Conservation (phyloP, 2,797 vertebrate genomes). For the Propithecus deckenii region DNA sequence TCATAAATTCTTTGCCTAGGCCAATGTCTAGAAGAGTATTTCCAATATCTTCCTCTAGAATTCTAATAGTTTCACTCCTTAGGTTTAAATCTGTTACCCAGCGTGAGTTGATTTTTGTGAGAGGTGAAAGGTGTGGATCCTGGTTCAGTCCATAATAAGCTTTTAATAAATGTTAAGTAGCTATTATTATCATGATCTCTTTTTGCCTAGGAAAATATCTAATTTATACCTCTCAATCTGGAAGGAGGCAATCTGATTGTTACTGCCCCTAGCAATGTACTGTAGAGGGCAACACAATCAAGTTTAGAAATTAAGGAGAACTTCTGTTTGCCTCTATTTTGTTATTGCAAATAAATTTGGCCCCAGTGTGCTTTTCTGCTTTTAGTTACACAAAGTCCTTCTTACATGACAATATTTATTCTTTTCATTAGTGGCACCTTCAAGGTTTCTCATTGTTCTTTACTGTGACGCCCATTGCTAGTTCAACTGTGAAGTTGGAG, state of each 20-base stretch:
- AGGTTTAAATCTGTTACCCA: no score
- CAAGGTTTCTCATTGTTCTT: slow-evolving; percentile 42
- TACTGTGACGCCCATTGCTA: background rate
- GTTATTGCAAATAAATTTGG: slow-evolving; percentile 39
- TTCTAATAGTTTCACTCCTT: no score
- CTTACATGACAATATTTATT: slow-evolving; percentile 41
- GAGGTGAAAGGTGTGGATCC: no score
- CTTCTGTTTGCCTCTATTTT: slow-evolving; percentile 25
- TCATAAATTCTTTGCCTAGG: no score
- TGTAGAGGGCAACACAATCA: background rate
- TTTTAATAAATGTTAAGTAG: background rate
- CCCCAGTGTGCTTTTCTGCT: background rate
- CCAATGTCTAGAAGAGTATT: no score
- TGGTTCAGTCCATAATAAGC: background rate
- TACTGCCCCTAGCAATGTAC: background rate
- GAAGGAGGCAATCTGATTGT: background rate
- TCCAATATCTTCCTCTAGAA: no score
- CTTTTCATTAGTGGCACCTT: slow-evolving; percentile 17
- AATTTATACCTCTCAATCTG: slow-evolving; percentile 13
- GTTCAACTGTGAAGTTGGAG: slow-evolving; percentile 46
- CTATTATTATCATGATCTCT: background rate
- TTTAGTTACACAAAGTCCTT: background rate
- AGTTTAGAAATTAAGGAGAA: slow-evolving; percentile 45
- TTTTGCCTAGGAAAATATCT: background rate
- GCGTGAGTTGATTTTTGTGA: no score